Evolutionary conservation across 2,113 vertebrate species (phyloP).

Genomic region (Otolemur garnettii): DNA sequence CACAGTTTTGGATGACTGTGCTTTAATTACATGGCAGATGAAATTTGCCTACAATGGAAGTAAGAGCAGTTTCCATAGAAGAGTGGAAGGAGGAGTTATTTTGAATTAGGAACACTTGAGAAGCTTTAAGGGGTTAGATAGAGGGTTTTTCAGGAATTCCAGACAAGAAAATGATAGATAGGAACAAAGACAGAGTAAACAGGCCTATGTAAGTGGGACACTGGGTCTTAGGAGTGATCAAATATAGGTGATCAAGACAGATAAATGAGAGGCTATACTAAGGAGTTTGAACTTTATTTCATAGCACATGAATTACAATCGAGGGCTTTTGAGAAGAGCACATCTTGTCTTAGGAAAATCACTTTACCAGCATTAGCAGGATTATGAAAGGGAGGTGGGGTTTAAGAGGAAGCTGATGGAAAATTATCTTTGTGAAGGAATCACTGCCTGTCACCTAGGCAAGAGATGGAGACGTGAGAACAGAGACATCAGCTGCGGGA

Average conservation of each 20-base stretch:
- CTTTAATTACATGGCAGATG: not conserved
- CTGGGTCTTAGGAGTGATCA: not conserved
- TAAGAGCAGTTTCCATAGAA: not conserved
- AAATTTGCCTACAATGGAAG: not conserved
- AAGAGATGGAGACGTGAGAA: not conserved
- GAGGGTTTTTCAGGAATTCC: not conserved
- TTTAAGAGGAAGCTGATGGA: not conserved
- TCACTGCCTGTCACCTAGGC: not conserved
- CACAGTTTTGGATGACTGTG: not conserved
- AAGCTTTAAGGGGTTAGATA: not conserved
- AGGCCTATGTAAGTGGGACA: not conserved
- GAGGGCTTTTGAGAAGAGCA: not conserved
- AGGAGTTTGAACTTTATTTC: not conserved
- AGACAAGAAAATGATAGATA: not conserved
- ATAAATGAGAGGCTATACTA: not conserved
- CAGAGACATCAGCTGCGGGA: not conserved
- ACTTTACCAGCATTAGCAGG: not conserved
- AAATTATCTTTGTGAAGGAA: not conserved
- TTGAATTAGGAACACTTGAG: not conserved
- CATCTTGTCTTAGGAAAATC: not conserved
- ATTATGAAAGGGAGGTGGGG: not conserved
- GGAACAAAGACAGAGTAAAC: not conserved
- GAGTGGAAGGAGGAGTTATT: not conserved
- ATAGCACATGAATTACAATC: not conserved
- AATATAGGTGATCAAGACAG: not conserved